Percentiles rank a stretch among this genome's conserved stretches.
phyloP scores from a whole-genome alignment of 2,888 invertebrate species.

The Stenichneumon culpator region DNA sequence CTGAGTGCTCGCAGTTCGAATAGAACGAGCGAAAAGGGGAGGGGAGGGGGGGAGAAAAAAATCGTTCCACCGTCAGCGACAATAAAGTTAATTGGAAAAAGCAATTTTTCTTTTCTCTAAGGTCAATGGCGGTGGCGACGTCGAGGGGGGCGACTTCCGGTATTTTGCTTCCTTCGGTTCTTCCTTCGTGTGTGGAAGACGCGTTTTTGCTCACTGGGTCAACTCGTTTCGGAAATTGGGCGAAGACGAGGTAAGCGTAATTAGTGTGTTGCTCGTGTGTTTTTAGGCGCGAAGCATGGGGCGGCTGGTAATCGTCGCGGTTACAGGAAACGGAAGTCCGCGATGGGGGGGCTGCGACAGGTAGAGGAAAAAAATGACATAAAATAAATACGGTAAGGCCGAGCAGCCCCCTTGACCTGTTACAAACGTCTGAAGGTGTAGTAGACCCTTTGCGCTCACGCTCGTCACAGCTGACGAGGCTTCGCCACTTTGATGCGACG shows the following conservation, averaged over 20 bases:
- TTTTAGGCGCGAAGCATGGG: neutral
- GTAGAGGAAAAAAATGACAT: slow-evolving; percentile 9
- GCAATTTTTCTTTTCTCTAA: slow-evolving; percentile 15
- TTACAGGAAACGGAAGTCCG: slow-evolving; percentile 65
- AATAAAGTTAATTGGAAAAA: slow-evolving; percentile 50
- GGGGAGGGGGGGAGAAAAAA: neutral
- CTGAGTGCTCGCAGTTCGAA: neutral
- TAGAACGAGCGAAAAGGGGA: neutral
- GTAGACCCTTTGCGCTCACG: slow-evolving; percentile 31
- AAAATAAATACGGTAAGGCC: neutral
- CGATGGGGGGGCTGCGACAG: slow-evolving; percentile 10
- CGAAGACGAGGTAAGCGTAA: neutral
- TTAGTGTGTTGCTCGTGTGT: neutral
- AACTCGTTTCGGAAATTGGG: slow-evolving; percentile 36
- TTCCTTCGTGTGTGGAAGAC: neutral
- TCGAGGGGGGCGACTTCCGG: slow-evolving; percentile 40
- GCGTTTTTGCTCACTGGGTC: neutral
- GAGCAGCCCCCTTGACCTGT: slow-evolving; percentile 36
- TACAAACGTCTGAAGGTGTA: slow-evolving; percentile 18
- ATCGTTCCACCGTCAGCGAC: neutral
- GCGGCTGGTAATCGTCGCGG: slow-evolving; percentile 37
- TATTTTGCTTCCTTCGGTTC: neutral
- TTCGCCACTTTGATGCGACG: slow-evolving; percentile 9
- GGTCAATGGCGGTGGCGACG: slow-evolving; percentile 14
- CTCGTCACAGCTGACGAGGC: slow-evolving; percentile 20